phyloP scores from a whole-genome alignment of 2,888 invertebrate species.

The Pachycephus smyrnensis region DNA sequence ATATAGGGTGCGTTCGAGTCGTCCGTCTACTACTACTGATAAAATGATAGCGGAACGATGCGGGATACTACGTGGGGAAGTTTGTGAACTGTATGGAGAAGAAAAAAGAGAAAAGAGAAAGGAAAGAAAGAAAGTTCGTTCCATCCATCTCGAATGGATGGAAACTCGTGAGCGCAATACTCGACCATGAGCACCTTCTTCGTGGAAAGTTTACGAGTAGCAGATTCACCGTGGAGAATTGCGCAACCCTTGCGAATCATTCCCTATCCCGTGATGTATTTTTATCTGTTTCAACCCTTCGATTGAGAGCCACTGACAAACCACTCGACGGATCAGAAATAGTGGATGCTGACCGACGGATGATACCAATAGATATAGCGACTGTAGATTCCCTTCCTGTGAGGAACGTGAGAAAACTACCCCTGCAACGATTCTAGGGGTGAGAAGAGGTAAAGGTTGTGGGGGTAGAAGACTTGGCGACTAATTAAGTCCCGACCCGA shows the following conservation, averaged over 20 bases:
- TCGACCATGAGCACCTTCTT: not conserved
- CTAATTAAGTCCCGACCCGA: not conserved
- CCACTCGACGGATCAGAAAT: not conserved
- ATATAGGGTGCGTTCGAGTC: not conserved
- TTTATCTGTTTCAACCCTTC: not conserved
- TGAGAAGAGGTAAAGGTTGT: not conserved
- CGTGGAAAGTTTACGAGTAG: not conserved
- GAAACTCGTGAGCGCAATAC: not conserved
- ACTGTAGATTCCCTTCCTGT: not conserved
- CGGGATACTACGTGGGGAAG: not conserved
- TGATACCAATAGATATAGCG: not conserved
- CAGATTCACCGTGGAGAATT: not conserved
- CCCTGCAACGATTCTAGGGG: not conserved
- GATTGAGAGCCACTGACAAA: not conserved
- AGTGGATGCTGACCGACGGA: not conserved
- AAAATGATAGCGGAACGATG: not conserved
- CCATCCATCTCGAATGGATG: not conserved
- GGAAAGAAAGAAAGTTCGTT: not conserved
- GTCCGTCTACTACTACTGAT: not conserved
- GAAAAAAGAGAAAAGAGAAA: not conserved
- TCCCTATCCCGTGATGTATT: not conserved
- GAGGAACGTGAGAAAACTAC: not conserved
- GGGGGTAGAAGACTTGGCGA: not conserved
- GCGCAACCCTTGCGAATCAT: not conserved
- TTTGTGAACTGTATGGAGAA: not conserved